A percentile compares a stretch with the other conserved stretches of the same genome.
phyloP scores from a whole-genome alignment of 2,113 vertebrate genomes.

The Turnix velox region DNA sequence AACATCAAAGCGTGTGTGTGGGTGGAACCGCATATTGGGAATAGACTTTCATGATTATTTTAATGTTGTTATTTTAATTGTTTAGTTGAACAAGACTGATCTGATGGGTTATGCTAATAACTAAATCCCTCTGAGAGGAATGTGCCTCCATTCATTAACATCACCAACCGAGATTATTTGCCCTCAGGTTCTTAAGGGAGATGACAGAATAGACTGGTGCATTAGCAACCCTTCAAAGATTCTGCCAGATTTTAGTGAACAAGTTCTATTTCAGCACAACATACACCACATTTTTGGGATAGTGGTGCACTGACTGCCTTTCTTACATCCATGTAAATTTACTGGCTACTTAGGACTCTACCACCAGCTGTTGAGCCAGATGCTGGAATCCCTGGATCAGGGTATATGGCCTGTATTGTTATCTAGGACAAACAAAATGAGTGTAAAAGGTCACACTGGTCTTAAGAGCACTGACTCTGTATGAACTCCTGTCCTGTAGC shows the following conservation, averaged over 20 bases:
- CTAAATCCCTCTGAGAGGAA: background rate
- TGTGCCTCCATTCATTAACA: slow-evolving; percentile 8
- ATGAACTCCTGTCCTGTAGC: background rate
- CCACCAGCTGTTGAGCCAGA: background rate
- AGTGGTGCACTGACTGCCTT: background rate
- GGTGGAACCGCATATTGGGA: background rate
- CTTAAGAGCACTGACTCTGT: background rate
- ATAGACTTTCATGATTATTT: slow-evolving; percentile 13
- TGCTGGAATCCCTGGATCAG: background rate
- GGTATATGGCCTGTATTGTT: background rate
- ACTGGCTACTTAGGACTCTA: background rate
- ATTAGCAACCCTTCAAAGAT: background rate
- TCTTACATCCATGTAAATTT: background rate
- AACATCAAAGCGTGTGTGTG: background rate
- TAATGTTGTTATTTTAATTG: slow-evolving; percentile 35
- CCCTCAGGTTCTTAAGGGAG: background rate
- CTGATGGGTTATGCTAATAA: background rate
- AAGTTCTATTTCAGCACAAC: background rate
- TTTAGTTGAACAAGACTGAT: slow-evolving; percentile 33
- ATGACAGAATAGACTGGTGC: background rate
- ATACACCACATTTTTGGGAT: background rate
- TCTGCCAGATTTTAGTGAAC: background rate
- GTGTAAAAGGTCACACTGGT: background rate
- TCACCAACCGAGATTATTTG: background rate
- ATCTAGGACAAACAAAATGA: background rate